Base-by-base conservation (phyloP, 1,140 invertebrate species). In the Macrostomum lignano region DNA sequence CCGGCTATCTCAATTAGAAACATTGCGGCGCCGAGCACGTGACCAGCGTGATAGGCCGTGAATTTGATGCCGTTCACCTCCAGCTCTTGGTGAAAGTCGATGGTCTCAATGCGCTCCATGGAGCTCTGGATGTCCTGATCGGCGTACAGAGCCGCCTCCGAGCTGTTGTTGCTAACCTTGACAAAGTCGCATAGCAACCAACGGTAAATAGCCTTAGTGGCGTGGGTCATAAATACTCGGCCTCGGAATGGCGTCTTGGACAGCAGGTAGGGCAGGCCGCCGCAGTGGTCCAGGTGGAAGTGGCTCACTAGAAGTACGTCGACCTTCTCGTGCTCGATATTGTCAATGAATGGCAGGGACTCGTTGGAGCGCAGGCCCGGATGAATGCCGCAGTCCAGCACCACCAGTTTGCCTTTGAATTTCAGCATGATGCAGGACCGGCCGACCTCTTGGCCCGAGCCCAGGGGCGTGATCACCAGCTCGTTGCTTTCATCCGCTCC, bases 1-100 rank as follows among this genome's bases (percentile, higher is more conserved):
- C 82, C 88, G 32, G 86, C 88, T 40, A 98, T 96, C 66, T 98
- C 88, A 36, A 98, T 84, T 81, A 96, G 93, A 49, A 98, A 98
- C 88, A 98, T 98, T 17, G 86, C 86, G 5, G 91, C 91, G 0
- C 91, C 91, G 1, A 98, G 58, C 0, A 98, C 91, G 58, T 98
- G 91, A 0, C 91, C 91, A 14, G 56, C 91, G 55, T 91, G 86
- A 53, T 96, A 98, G 1, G 82, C 82, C 76, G 86, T 94, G 57
- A 98, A 61, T 40, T 77, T 72, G 0, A 93, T 72, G 3, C 91
- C 91, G 45, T 78, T 73, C 1, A 94, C 73, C 48, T 96, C 88
- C 46, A 84, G 86, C 55, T 96, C 59, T 47, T 63, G 45, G 15
- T 54, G 46, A 22, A 53, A 51, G 31, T 49, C 44, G 24, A 51